Percentiles rank a stretch among this genome's conserved stretches.
These are phyloP conservation scores for Tetrapedia diversipes DNA, from an alignment of 2,888 invertebrate genomes.

Conservation along the genomic window DNA sequence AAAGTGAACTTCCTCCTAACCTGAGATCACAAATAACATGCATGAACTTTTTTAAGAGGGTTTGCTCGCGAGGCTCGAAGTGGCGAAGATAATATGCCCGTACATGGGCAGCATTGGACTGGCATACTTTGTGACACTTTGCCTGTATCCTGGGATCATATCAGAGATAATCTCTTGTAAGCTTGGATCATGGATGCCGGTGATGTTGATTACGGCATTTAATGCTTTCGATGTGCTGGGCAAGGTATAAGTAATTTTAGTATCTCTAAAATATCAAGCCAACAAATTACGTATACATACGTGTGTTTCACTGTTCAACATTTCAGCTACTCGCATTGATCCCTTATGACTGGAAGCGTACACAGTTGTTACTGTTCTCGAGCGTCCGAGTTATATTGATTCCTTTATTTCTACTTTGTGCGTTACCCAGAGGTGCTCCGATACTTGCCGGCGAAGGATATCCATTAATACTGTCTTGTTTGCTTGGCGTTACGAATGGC, in stretches of 20 bases:
- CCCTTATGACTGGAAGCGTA: constrained; percentile 92
- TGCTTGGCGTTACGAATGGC: constrained; percentile 93
- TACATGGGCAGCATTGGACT: constrained; percentile 95
- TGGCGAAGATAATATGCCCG: constrained; percentile 93
- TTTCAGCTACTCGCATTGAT: constrained; percentile 89
- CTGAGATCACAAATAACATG: background rate
- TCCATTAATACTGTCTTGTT: constrained; percentile 87
- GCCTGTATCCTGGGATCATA: constrained; percentile 95
- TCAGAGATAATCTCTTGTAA: constrained; percentile 94
- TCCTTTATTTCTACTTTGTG: constrained; percentile 92
- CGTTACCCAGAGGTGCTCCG: constrained; percentile 90
- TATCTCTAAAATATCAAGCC: background rate
- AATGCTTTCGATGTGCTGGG: constrained; percentile 94
- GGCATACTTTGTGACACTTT: constrained; percentile 95
- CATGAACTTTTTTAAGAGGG: constrained; percentile 85
- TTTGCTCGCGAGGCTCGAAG: constrained; percentile 89
- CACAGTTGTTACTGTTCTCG: constrained; percentile 90
- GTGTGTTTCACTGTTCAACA: background rate
- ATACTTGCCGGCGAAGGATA: constrained; percentile 87
- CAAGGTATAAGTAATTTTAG: constrained; percentile 84
- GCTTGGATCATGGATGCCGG: constrained; percentile 95
- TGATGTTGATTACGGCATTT: constrained; percentile 94
- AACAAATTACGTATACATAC: background rate
- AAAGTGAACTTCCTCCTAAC: constrained; percentile 22
- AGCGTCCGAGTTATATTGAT: constrained; percentile 89